Evolutionary conservation across 1,140 invertebrate genomes (phyloP), one percentile per base, ranked within the genome.

Genomic region (Calephelis virginiensis): DNA sequence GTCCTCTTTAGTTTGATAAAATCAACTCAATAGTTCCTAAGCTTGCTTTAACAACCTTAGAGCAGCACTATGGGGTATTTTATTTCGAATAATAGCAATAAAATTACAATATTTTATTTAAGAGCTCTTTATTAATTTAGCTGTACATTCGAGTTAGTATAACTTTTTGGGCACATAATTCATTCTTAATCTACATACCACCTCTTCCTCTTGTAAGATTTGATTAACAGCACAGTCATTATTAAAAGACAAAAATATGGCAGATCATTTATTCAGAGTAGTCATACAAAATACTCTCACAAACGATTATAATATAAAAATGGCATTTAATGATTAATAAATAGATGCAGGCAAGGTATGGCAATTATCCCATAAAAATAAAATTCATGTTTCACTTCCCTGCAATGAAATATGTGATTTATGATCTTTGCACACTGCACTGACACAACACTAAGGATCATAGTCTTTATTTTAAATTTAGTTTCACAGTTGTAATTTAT

Each of bases 91-190:
- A 56, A 28, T 38, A 56, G 11, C 6, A 56, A 56, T 56, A 56
- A 56, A 37, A 56, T 56, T 12, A 56, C 53, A 11, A 13, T 8
- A n/a, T 48, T 63, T 77, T 82, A 74, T 89, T 89, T 90, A 86
- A 87, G 85, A 90, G 82, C 83, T 89, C 78, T 90, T 90, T 90
- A 90, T 90, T 92, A 90, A 91, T 85, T 87, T 91, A 91, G 89
- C 91, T 92, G 91, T 92, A 92, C 90, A 92, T 90, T 90, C 87
- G 85, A 91, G 91, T 92, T 92, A 92, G 90, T 91, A 91, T 90
- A 56, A 91, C 83, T 87, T 90, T 91, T 90, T 91, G 87, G 90
- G 90, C 89, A 91, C 88, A 91, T 92, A 86, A 89, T 89, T 85
- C 78, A 85, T 89, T 83, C 89, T 91, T 91, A 91, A 74, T 82